Base-by-base conservation (phyloP, 2,113 vertebrate genomes). In the Parus major region DNA sequence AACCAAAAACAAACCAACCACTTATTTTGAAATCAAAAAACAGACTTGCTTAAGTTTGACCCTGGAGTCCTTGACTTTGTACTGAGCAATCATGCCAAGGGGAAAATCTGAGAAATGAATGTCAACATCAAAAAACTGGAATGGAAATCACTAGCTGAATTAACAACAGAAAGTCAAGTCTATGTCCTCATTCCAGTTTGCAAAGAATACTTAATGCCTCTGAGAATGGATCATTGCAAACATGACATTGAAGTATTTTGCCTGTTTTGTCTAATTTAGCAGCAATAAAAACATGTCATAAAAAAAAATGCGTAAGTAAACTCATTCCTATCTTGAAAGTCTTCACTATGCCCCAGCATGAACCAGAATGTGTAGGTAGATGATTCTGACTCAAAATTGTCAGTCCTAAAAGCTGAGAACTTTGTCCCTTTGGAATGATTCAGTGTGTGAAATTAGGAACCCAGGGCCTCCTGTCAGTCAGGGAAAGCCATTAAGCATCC, bases 1-100 rank as follows among this genome's bases (percentile, higher is more conserved):
- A 16, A 29, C 29, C 17, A 57, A 42, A 9, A 18, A 12, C 39
- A 42, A n/a, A 10, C 10, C 0, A 39, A 39, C 1, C 5, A 7
- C 3, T 68, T 46, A 4, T 86, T 69, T 36, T 44, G 2, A 73
- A 86, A 84, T 66, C 2, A 36, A 82, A 64, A 21, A 35, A 10
- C 24, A 69, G 3, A 1, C 2, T 75, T 57, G 15, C 47, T 64
- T 72, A 14, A 70, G 12, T 69, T 79, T 91, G 29, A 76, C 41
- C 44, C 76, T 56, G 21, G 5, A 80, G 41, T 56, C 19, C 28
- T 64, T 76, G 52, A 46, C 25, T 86, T 42, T 66, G 21, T 78
- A 78, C n/a, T 47, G 21, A 87, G 10, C 15, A 78, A 46, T 50
- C 9, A 17, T 27, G 8, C 10, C 33, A 70, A 82, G 16, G 11